phyloP scores from a whole-genome alignment of 2,888 invertebrate genomes.

The Miltochrista miniata region DNA sequence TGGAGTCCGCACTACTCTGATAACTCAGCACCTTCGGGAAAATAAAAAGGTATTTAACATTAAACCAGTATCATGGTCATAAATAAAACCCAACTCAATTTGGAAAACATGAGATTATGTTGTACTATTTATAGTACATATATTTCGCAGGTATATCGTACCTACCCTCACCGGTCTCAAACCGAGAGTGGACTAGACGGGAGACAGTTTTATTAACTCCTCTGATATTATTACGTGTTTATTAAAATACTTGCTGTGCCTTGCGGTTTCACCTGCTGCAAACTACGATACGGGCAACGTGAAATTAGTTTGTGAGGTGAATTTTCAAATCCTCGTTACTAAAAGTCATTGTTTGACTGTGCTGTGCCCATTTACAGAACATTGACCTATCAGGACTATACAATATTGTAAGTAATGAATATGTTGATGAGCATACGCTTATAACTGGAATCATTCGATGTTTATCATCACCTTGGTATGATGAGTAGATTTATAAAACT shows the following conservation, averaged over 20 bases:
- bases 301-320: no score
- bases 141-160: background rate
- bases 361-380: no score
- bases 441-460: no score
- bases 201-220: background rate
- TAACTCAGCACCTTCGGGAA: constrained; percentile 23
- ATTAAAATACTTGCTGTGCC: no score
- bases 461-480: no score
- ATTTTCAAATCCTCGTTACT: no score
- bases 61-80: constrained; percentile 17
- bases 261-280: background rate
- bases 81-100: constrained; percentile 34
- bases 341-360: no score
- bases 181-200: background rate
- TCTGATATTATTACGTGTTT: background rate
- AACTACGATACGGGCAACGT: no score
- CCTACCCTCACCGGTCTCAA: background rate
- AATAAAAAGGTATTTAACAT: constrained; percentile 34
- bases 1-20: constrained; percentile 26
- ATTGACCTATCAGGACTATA: no score
- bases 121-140: constrained; percentile 1
- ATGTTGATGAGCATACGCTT: no score
- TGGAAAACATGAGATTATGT: constrained; percentile 23
- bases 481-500: no score
- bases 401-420: no score